These are phyloP conservation scores for Dolomedes plantarius DNA, from an alignment of 2,888 invertebrate genomes.

Conservation along the genomic window DNA sequence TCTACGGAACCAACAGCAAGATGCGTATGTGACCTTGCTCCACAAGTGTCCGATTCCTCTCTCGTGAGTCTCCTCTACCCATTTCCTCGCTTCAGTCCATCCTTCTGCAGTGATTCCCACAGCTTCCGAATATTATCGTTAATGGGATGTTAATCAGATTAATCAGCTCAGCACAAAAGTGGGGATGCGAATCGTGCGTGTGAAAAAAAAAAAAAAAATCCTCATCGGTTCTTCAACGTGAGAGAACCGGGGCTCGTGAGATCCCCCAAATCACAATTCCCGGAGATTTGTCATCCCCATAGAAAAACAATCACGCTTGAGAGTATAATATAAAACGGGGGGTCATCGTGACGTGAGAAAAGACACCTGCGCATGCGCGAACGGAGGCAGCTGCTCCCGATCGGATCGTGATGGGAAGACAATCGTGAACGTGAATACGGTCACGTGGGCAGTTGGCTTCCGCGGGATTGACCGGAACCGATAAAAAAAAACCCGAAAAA, in stretches of 20 bases:
- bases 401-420: constrained; percentile 17
- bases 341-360: constrained; percentile 27
- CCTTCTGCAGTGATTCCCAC: background rate
- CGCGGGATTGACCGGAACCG: constrained; percentile 35
- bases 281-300: constrained; percentile 7
- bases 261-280: background rate
- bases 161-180: constrained; percentile 10
- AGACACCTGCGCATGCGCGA: constrained; percentile 65
- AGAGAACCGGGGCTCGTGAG: constrained; percentile 19
- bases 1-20: too few relatives aligned
- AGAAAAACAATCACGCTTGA: constrained; percentile 6
- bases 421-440: constrained; percentile 50
- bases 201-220: too few relatives aligned
- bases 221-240: constrained; percentile 8
- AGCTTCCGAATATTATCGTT: constrained; percentile 10
- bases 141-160: constrained; percentile 13
- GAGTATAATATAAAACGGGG: background rate
- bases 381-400: constrained; percentile 57
- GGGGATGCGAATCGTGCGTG: background rate
- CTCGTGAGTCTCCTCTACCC: background rate
- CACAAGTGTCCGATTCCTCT: too few relatives aligned
- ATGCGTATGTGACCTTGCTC: too few relatives aligned
- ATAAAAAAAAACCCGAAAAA: background rate
- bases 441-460: constrained; percentile 61
- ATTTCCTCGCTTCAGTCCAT: background rate